These are phyloP conservation scores for Drosophila ercepeae DNA, from an alignment of 1,140 invertebrate species.

Conservation along the genomic window DNA sequence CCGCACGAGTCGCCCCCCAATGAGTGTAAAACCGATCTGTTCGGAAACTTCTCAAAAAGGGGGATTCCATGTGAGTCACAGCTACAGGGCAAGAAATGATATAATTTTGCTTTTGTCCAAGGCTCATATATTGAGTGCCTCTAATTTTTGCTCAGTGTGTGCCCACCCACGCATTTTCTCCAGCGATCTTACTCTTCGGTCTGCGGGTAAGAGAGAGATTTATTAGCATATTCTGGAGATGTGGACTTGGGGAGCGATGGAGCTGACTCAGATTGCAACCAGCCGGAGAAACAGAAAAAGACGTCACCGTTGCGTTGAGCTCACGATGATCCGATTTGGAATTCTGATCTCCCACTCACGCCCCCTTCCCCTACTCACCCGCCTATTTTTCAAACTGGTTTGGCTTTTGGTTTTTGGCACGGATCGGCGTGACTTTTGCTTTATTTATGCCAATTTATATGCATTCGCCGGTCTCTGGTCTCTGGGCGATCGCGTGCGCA, in stretches of 20 bases:
- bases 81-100: background rate
- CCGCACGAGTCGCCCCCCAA: background rate
- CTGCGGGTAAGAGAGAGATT: conserved; percentile 13
- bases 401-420: conserved; percentile 24
- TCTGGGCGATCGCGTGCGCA: conserved; percentile 52
- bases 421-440: conserved; percentile 42
- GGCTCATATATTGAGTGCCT: background rate
- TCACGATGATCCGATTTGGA: conserved; percentile 45
- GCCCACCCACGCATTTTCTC: conserved; percentile 22
- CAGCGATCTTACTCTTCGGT: conserved; percentile 20
- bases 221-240: background rate
- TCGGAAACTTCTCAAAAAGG: background rate
- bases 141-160: background rate
- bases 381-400: conserved; percentile 20
- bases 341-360: conserved; percentile 11
- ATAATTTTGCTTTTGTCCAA: background rate
- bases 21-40: conserved; percentile 1
- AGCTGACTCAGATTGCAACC: conserved; percentile 28
- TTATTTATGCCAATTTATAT: conserved; percentile 47
- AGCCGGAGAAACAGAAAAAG: conserved; percentile 6
- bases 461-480: conserved; percentile 62
- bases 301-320: conserved; percentile 17
- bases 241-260: background rate
- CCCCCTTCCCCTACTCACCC: background rate
- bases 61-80: conserved; percentile 29